Percentiles rank a stretch among this genome's conserved stretches.
phyloP scores from a whole-genome alignment of 2,888 invertebrate species.

The Aleiodes alternator region DNA sequence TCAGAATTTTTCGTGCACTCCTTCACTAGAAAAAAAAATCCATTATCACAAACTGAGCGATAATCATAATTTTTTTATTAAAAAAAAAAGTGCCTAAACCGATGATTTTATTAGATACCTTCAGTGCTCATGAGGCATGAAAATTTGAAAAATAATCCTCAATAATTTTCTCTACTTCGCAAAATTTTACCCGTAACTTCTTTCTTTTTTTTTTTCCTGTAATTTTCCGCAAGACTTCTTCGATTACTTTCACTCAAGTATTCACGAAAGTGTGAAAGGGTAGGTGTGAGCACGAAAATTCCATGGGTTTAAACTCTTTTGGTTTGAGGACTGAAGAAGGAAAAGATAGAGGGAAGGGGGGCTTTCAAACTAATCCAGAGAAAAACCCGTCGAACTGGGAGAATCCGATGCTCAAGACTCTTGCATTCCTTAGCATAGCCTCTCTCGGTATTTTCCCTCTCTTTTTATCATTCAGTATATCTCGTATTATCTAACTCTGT shows the following conservation, averaged over 20 bases:
- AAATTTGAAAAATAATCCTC: neutral
- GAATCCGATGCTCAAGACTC: constrained; percentile 22
- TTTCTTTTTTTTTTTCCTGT: neutral
- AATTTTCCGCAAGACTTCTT: constrained; percentile 44
- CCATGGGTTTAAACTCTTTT: constrained; percentile 28
- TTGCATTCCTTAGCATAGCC: constrained; percentile 38
- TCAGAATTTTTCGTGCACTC: too few species aligned
- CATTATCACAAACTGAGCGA: too few species aligned
- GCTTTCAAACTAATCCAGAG: constrained; percentile 40
- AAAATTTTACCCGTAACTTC: neutral
- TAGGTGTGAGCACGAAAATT: constrained; percentile 33
- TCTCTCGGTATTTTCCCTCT: neutral
- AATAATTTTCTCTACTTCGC: neutral
- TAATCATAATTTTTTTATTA: too few species aligned
- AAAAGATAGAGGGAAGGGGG: neutral
- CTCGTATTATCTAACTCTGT: constrained; percentile 29
- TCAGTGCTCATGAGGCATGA: too few species aligned
- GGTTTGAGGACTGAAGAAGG: constrained; percentile 3
- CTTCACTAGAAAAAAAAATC: too few species aligned
- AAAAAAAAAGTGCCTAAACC: too few species aligned
- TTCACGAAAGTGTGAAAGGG: constrained; percentile 29
- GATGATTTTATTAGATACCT: too few species aligned
- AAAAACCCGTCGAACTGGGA: constrained; percentile 24
- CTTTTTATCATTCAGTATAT: neutral
- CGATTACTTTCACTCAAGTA: constrained; percentile 46